Conservation (phyloP, 2,797 vertebrate species). For the Zalophus californianus region DNA sequence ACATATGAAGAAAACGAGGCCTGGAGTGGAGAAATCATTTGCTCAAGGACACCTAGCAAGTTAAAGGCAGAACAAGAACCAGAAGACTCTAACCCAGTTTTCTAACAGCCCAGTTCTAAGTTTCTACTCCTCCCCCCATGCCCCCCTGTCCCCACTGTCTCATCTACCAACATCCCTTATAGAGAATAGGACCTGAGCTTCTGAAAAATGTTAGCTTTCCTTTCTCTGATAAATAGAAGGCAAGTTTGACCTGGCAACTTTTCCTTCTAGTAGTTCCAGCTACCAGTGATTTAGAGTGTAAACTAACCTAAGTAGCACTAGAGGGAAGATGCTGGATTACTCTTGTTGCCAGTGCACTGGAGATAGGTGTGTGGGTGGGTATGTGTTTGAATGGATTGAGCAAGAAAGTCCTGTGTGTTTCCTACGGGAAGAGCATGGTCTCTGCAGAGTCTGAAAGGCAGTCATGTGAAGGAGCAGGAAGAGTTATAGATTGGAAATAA, state of each 20-base stretch:
- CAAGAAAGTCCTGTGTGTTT: background rate
- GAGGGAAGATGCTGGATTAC: background rate
- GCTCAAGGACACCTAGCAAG: background rate
- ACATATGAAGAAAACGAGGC: background rate
- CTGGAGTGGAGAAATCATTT: background rate
- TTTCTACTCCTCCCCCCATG: background rate
- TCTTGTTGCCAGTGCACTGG: background rate
- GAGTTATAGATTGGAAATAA: background rate
- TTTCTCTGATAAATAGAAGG: conserved; percentile 13
- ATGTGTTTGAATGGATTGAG: background rate
- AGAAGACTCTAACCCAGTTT: conserved; percentile 32
- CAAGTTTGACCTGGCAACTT: conserved; percentile 27
- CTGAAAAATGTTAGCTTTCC: conserved; percentile 20
- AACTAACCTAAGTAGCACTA: background rate
- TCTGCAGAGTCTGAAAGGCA: conserved; percentile 25
- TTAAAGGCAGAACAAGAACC: conserved; percentile 10
- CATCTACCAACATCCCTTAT: background rate
- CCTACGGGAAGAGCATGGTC: background rate
- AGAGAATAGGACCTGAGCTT: background rate
- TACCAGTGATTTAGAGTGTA: background rate
- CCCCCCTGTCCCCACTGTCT: background rate
- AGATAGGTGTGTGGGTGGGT: background rate
- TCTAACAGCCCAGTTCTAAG: background rate
- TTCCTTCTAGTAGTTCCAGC: conserved; percentile 7
- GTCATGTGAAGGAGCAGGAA: background rate